phyloP scores from a whole-genome alignment of 2,113 vertebrate species.

The Sylvia atricapilla region DNA sequence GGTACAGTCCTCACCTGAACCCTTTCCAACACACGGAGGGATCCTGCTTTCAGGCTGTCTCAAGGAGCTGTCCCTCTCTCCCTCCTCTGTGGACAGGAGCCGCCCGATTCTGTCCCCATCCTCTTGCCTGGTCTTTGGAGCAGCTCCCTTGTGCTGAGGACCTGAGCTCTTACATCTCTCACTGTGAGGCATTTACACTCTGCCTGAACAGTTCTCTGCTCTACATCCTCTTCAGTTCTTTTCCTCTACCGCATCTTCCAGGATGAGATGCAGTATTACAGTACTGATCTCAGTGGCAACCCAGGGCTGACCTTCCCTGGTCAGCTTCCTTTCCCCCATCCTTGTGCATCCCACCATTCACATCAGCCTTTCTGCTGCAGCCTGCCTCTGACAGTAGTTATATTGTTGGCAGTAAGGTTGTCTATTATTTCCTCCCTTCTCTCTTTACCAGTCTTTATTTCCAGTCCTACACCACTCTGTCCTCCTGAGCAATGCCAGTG shows the following conservation, averaged over 20 bases:
- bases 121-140: neutral
- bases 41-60: neutral
- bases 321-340: neutral
- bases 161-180: neutral
- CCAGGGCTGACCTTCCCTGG: neutral
- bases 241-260: neutral
- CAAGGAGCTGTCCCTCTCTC: neutral
- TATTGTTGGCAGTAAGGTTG: neutral
- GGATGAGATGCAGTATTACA: neutral
- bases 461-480: fast-evolving
- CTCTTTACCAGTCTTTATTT: neutral
- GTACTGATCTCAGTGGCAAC: neutral
- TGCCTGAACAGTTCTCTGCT: neutral
- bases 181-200: neutral
- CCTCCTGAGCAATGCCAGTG: neutral
- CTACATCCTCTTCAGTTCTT: neutral
- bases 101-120: neutral
- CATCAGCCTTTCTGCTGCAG: neutral
- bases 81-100: neutral
- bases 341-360: neutral
- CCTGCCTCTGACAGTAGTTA: neutral
- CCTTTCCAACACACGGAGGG: neutral
- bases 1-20: fast-evolving
- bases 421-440: neutral
- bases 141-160: neutral